phyloP scores from a whole-genome alignment of 2,113 vertebrate genomes.

The Vulpes ferrilata region DNA sequence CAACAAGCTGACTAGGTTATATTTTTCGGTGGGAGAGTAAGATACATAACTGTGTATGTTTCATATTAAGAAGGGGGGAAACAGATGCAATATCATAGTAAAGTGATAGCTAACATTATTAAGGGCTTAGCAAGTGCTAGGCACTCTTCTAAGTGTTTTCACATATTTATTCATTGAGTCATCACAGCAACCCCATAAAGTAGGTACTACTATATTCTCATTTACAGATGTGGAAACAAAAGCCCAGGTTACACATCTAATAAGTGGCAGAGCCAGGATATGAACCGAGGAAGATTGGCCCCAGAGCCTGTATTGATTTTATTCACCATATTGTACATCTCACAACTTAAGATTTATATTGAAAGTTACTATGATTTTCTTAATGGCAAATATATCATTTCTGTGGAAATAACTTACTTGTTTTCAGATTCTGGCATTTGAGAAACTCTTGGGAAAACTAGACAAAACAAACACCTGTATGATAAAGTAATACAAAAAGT shows the following conservation, averaged over 20 bases:
- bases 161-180: slow-evolving; percentile 16
- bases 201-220: neutral
- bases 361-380: slow-evolving; percentile 32
- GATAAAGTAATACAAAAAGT: slow-evolving; percentile 71
- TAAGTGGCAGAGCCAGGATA: slow-evolving; percentile 16
- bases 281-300: slow-evolving; percentile 39
- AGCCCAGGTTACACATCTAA: neutral
- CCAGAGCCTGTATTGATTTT: slow-evolving; percentile 18
- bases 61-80: neutral
- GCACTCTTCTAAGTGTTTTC: slow-evolving; percentile 41
- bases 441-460: slow-evolving; percentile 86
- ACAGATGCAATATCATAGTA: neutral
- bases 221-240: slow-evolving; percentile 43
- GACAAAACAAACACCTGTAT: slow-evolving; percentile 92
- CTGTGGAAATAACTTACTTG: slow-evolving; percentile 84
- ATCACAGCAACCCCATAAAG: slow-evolving; percentile 6
- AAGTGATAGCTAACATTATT: neutral
- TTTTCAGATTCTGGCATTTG: slow-evolving; percentile 80
- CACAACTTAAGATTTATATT: slow-evolving; percentile 43
- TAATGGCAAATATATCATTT: slow-evolving; percentile 18
- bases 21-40: slow-evolving; percentile 38
- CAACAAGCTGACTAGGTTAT: slow-evolving; percentile 18
- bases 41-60: neutral
- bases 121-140: neutral
- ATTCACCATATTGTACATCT: neutral